Evolutionary conservation across 2,797 vertebrate genomes (phyloP).

Genomic region (Poecile montanus): DNA sequence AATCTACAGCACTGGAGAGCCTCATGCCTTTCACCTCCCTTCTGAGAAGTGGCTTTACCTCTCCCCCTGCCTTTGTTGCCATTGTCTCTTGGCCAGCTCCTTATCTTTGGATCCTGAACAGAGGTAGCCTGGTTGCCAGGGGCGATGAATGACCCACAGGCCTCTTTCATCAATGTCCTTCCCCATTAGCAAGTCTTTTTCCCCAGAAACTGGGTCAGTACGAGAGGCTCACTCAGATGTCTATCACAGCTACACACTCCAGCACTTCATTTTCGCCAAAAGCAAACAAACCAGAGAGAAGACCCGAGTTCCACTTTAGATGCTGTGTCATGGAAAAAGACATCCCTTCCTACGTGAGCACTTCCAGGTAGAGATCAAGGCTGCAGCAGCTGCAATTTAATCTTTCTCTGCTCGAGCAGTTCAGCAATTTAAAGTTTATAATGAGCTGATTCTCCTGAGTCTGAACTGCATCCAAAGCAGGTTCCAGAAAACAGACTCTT

Average conservation of each 20-base stretch:
- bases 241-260: not conserved
- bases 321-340: not conserved
- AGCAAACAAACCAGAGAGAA: not conserved
- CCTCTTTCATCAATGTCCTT: not conserved
- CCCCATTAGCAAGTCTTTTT: not conserved
- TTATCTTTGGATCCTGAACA: slow-evolving; percentile 5
- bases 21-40: not conserved
- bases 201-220: slow-evolving; percentile 32
- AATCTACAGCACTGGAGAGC: not conserved
- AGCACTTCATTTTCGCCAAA: not conserved
- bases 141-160: slow-evolving; percentile 43
- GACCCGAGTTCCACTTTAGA: not conserved
- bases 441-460: not conserved
- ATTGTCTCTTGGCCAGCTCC: not conserved
- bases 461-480: slow-evolving; percentile 35
- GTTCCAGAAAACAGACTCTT: not conserved
- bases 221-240: not conserved
- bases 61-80: not conserved
- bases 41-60: not conserved
- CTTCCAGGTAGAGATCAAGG: not conserved
- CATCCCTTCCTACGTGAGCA: not conserved
- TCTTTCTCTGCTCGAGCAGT: slow-evolving; percentile 11
- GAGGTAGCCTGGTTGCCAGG: slow-evolving; percentile 38
- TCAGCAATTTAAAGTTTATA: slow-evolving; percentile 9
- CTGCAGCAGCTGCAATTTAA: not conserved